Evolutionary conservation across 1,140 invertebrate genomes (phyloP).

Genomic region (Danaus melanippus): DNA sequence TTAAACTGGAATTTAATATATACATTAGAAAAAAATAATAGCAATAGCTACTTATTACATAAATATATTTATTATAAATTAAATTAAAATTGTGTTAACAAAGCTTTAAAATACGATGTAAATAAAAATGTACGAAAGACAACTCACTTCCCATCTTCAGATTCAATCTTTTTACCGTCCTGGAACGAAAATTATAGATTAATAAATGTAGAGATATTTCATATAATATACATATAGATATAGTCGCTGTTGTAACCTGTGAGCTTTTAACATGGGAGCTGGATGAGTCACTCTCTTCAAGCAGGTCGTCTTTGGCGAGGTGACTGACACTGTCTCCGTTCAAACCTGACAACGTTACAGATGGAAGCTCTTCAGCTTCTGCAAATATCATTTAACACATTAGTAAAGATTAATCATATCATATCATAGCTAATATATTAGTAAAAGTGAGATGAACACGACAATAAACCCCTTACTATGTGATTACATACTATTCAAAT

Average conservation of each 20-base stretch:
- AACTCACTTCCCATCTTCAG: slow-evolving; percentile 46
- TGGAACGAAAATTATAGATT: slow-evolving; percentile 19
- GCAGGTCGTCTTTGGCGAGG: slow-evolving; percentile 50
- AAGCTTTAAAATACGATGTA: too few relatives aligned
- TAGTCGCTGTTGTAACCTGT: slow-evolving; percentile 12
- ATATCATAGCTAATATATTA: too few relatives aligned
- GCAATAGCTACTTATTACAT: too few relatives aligned
- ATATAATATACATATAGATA: slow-evolving; percentile 2
- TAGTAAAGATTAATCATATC: slow-evolving; percentile 7
- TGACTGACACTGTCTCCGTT: slow-evolving; percentile 45
- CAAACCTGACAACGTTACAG: slow-evolving; percentile 31
- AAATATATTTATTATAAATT: too few relatives aligned
- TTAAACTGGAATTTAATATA: slow-evolving; percentile 30
- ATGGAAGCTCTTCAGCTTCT: slow-evolving; percentile 41
- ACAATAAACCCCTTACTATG: too few relatives aligned
- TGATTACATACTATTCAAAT: too few relatives aligned
- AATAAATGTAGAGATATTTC: slow-evolving; percentile 1
- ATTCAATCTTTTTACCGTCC: slow-evolving; percentile 33
- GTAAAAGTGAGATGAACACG: too few relatives aligned
- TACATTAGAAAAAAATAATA: background rate
- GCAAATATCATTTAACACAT: slow-evolving; percentile 2
- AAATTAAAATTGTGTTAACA: too few relatives aligned
- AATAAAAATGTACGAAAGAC: slow-evolving; percentile 1
- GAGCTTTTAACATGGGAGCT: slow-evolving; percentile 31
- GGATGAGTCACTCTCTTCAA: slow-evolving; percentile 51